Percentiles rank a stretch among this genome's conserved stretches.
Evolutionary conservation across 2,113 vertebrate genomes (phyloP).

Genomic region (Albula glossodonta): DNA sequence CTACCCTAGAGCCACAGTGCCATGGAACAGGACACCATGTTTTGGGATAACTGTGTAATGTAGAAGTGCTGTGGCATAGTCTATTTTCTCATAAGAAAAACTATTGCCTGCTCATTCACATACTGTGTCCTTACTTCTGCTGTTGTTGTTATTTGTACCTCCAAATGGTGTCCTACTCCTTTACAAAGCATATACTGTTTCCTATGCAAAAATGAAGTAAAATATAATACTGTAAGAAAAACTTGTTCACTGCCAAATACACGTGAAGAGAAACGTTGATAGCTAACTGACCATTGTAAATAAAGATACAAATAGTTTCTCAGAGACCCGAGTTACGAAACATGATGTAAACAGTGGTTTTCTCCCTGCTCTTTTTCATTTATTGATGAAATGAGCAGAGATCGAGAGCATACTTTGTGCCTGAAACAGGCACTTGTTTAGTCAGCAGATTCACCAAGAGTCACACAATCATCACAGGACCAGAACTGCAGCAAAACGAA

Average conservation of each 20-base stretch:
- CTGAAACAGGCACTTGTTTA: conserved; percentile 26
- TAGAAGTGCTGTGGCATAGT: not conserved
- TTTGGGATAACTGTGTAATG: not conserved
- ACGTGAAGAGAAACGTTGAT: not conserved
- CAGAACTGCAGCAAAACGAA: conserved; percentile 21
- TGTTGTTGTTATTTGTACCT: not conserved
- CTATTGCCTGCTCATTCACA: not conserved
- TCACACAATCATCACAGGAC: conserved; percentile 29
- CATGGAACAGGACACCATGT: not conserved
- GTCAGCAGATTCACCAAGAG: conserved; percentile 30
- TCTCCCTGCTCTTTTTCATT: not conserved
- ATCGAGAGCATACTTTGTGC: conserved; percentile 10
- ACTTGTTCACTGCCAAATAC: not conserved
- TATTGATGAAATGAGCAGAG: not conserved
- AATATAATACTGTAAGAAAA: not conserved
- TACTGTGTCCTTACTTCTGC: not conserved
- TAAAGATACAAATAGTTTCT: not conserved
- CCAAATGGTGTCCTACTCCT: not conserved
- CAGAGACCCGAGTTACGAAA: not conserved
- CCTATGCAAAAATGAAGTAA: not conserved
- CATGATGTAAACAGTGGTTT: too few species aligned
- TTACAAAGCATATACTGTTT: not conserved
- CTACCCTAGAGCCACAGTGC: not conserved
- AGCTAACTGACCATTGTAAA: not conserved
- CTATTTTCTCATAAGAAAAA: not conserved